Conservation (phyloP, 2,797 vertebrate species). For the Phyllotis vaccarum region DNA sequence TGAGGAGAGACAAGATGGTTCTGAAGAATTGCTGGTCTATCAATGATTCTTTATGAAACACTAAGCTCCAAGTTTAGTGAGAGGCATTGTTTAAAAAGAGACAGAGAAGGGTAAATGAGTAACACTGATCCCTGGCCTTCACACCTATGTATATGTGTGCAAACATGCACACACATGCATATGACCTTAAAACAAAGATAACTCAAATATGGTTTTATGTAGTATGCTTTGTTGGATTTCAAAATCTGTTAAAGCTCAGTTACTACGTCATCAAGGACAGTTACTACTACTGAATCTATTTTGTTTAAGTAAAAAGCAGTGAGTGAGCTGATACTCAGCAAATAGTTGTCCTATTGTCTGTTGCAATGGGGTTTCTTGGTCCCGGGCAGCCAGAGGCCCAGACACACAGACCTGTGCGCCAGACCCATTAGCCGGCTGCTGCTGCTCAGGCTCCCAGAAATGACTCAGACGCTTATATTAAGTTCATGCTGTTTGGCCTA, state of each 20-base stretch:
- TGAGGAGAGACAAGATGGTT: not conserved
- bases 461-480: too few relatives aligned
- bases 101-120: not conserved
- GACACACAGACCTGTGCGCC: too few relatives aligned
- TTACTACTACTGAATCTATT: not conserved
- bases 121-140: too few relatives aligned
- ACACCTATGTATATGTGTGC: not conserved
- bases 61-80: not conserved
- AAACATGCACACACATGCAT: not conserved
- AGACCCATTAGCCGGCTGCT: too few relatives aligned
- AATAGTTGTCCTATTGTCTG: slow-evolving; percentile 5
- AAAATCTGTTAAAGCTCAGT: not conserved
- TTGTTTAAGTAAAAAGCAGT: not conserved
- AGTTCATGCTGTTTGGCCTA: too few relatives aligned
- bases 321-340: not conserved
- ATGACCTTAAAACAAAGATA: not conserved
- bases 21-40: not conserved
- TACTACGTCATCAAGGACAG: not conserved
- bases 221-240: slow-evolving; percentile 13
- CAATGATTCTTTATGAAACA: not conserved
- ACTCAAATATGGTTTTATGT: not conserved
- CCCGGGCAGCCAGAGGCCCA: too few relatives aligned
- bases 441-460: too few relatives aligned
- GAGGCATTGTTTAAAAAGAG: not conserved
- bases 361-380: too few relatives aligned